These are phyloP conservation scores for Magallana angulata DNA, from an alignment of 1,140 invertebrate genomes.

Conservation along the genomic window DNA sequence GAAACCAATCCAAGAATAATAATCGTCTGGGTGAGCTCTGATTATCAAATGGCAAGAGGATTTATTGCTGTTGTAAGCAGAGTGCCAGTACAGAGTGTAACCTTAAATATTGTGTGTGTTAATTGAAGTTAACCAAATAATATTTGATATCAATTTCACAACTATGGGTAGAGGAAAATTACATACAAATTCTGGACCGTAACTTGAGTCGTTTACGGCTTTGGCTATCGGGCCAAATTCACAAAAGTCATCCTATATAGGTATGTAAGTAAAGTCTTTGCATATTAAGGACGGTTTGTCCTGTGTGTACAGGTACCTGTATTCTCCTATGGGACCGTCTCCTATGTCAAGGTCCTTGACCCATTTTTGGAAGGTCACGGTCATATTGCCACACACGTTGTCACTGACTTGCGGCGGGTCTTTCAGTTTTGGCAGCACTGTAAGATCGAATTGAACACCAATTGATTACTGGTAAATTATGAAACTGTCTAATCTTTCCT, in stretches of 20 bases:
- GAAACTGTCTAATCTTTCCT: background rate
- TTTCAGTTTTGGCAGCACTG: conserved; percentile 65
- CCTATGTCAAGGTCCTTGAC: conserved; percentile 63
- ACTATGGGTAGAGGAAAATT: background rate
- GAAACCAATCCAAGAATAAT: too few relatives aligned
- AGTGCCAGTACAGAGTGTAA: too few relatives aligned
- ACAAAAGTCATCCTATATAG: too few relatives aligned
- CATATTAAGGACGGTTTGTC: too few relatives aligned
- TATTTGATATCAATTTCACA: background rate
- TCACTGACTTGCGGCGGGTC: conserved; percentile 50
- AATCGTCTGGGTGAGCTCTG: too few relatives aligned
- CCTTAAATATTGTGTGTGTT: too few relatives aligned
- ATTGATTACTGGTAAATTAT: background rate
- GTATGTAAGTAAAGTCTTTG: too few relatives aligned
- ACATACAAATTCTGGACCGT: too few relatives aligned
- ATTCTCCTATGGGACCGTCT: conserved; percentile 59
- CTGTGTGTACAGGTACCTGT: conserved; percentile 54
- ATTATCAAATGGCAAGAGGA: too few relatives aligned
- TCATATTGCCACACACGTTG: conserved; percentile 59
- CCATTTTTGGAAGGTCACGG: conserved; percentile 62
- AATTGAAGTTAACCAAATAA: background rate
- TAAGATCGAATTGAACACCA: conserved; percentile 1
- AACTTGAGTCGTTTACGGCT: too few relatives aligned
- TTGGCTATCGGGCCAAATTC: too few relatives aligned
- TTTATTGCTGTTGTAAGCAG: too few relatives aligned